Evolutionary conservation across 2,888 invertebrate genomes (phyloP).

Genomic region (Ceraclea dissimilis): DNA sequence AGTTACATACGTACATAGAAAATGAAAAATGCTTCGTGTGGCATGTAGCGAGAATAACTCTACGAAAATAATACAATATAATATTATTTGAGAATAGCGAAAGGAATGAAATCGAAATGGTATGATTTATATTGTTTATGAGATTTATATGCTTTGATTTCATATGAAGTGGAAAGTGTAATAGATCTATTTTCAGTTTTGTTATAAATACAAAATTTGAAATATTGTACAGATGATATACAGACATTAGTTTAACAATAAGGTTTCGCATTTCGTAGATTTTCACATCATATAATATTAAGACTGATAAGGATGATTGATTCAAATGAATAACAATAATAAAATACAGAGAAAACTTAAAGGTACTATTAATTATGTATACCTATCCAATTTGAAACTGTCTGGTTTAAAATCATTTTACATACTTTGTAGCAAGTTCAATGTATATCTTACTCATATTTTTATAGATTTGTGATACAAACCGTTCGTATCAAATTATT

Average conservation of each 20-base stretch:
- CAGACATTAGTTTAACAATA: background rate
- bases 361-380: no score
- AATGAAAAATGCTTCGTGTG: constrained; percentile 19
- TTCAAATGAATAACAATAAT: no score
- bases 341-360: no score
- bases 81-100: constrained; percentile 15
- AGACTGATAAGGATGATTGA: no score
- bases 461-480: no score
- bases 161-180: constrained; percentile 13
- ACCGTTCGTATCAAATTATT: no score
- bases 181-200: background rate
- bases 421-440: no score
- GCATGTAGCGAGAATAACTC: constrained; percentile 2
- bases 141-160: constrained; percentile 14
- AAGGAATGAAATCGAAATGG: constrained; percentile 19
- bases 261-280: no score
- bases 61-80: constrained; percentile 16
- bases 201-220: background rate
- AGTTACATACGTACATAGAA: background rate
- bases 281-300: no score
- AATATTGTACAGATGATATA: background rate
- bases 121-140: constrained; percentile 21
- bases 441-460: no score
- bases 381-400: no score
- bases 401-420: no score